A percentile compares a stretch with the other conserved stretches of the same genome.
Evolutionary conservation across 2,888 invertebrate genomes (phyloP).

Genomic region (Tinea semifulvella): DNA sequence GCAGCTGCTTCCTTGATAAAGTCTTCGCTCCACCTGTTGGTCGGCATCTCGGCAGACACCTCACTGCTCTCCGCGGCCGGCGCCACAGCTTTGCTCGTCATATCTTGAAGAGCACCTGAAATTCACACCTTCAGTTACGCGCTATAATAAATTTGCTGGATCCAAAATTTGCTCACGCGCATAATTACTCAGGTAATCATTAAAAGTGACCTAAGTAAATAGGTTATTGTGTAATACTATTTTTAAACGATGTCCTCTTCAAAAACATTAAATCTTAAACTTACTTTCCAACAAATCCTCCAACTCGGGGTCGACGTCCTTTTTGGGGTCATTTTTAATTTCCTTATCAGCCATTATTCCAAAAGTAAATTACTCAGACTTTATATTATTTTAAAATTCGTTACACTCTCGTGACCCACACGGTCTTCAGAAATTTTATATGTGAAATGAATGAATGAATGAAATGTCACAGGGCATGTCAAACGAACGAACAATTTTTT

Average conservation of each 20-base stretch:
- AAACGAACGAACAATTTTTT: too few relatives aligned
- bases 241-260: neutral
- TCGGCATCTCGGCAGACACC: conserved; percentile 26
- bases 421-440: too few relatives aligned
- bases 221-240: conserved; percentile 2
- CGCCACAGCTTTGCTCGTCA: conserved; percentile 39
- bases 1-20: conserved; percentile 76
- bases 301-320: conserved; percentile 71
- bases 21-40: conserved; percentile 75
- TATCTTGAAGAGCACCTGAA: conserved; percentile 70
- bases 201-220: neutral
- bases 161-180: neutral
- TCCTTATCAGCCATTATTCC: conserved; percentile 26
- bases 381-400: too few relatives aligned
- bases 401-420: too few relatives aligned
- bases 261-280: conserved; percentile 26
- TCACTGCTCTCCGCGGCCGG: conserved; percentile 14
- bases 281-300: conserved; percentile 81
- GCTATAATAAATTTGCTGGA: too few relatives aligned
- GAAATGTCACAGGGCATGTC: too few relatives aligned
- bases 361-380: too few relatives aligned
- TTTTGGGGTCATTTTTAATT: conserved; percentile 42
- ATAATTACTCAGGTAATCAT: neutral
- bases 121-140: neutral
- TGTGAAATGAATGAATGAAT: too few relatives aligned